Evolutionary conservation across 2,113 vertebrate species (phyloP).

Genomic region (Pica pica): DNA sequence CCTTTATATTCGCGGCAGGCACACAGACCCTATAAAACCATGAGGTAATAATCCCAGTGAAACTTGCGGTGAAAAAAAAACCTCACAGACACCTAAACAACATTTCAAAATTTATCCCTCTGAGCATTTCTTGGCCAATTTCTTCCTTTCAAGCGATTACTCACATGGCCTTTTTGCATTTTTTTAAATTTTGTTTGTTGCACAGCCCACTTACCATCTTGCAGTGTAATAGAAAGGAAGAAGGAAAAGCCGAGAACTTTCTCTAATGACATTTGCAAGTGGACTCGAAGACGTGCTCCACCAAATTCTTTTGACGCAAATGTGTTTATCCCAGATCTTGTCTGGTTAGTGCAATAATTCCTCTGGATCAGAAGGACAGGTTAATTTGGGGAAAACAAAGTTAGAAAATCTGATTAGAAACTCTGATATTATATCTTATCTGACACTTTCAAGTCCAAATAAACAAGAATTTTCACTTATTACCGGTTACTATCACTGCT

Average conservation of each 20-base stretch:
- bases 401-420: background rate
- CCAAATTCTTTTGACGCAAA: background rate
- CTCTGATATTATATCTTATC: background rate
- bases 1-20: background rate
- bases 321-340: background rate
- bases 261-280: background rate
- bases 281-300: background rate
- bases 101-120: background rate
- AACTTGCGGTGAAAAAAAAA: background rate
- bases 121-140: background rate
- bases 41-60: conserved; percentile 5
- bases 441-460: background rate
- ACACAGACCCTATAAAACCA: conserved; percentile 19
- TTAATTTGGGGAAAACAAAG: background rate
- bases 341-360: background rate
- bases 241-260: background rate
- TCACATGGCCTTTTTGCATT: background rate
- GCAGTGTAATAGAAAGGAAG: background rate
- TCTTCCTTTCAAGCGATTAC: background rate
- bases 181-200: background rate
- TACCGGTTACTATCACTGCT: background rate
- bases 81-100: background rate
- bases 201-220: background rate
- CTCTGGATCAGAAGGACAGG: background rate
- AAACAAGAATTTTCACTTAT: background rate